Base-by-base conservation (phyloP, 2,888 invertebrate species). In the Synanthedon myopaeformis region DNA sequence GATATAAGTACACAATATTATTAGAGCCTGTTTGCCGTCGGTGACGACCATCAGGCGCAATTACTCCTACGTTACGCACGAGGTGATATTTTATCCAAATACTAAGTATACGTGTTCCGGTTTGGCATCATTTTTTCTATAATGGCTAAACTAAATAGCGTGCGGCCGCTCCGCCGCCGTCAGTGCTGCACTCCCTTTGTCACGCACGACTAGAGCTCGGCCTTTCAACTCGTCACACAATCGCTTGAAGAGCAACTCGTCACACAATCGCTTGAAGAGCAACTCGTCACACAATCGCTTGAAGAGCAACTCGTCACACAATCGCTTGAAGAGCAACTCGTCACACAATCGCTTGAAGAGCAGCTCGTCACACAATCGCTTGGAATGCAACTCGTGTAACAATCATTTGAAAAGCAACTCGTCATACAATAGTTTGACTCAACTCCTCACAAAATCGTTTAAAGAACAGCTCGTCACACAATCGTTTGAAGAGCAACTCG, bases 51-150 rank as follows among this genome's bases (percentile, higher is more conserved):
- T 70, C 76, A 73, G 73, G 71, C 70, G 69, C 62, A 67, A 12
- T 76, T 78, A 77, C 65, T 70, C 64, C 82, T 84, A 82, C 76
- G 66, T 79, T 83, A 80, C 72, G 74, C 76, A 77, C 74, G 72
- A 81, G 72, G 76, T 82, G 83, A 82, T 81, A 81, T 80, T 74
- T 76, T 80, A 63, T 76, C 76, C 76, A 81, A 78, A 76, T 81
- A 76, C 76, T 83, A 77, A 79, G 81, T 85, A 81, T 80, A 81
- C 79, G 78, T 76, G 72, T 81, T 81, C 76, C 72, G 77, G 79
- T 85, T 87, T 85, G 86, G 86, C 86, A 86, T 82, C 86, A 72
- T 77, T 76, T 79, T 35, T 35, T 35, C 35, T 35, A 35, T 35
- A 35, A 35, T 35, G 54, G 45, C 55, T 53, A 42, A 35, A 35